Conservation (phyloP, 2,888 invertebrate species). For the Scaptomyza caliginosa region DNA sequence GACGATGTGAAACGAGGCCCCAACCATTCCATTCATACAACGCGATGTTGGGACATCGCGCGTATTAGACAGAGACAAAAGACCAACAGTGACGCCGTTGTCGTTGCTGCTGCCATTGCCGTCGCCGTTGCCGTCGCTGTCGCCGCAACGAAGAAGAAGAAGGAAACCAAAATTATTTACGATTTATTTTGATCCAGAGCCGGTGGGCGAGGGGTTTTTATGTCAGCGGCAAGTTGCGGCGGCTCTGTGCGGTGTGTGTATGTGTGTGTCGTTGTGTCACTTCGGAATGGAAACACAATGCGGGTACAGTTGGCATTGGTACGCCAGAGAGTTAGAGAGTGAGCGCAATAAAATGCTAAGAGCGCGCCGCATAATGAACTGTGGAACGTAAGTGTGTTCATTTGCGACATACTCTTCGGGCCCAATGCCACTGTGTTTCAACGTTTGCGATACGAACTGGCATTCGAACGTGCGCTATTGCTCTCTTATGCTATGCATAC, state of each 20-base stretch:
- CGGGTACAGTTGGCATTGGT: slow-evolving; percentile 68
- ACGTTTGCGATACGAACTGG: slow-evolving; percentile 35
- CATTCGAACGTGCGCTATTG: slow-evolving; percentile 12
- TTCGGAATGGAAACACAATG: slow-evolving; percentile 49
- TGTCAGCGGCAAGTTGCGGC: slow-evolving; percentile 70
- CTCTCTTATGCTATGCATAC: slow-evolving; percentile 54
- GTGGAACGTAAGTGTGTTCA: slow-evolving; percentile 69
- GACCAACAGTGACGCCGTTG: slow-evolving; percentile 32
- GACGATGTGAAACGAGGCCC: slow-evolving; percentile 33
- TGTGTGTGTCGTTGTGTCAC: slow-evolving; percentile 3
- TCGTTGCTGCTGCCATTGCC: slow-evolving; percentile 14
- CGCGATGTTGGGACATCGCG: slow-evolving; percentile 44
- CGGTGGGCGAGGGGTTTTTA: slow-evolving; percentile 55
- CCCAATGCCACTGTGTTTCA: slow-evolving; percentile 25
- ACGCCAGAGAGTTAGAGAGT: slow-evolving; percentile 43
- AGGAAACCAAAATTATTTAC: slow-evolving; percentile 75
- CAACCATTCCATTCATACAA: slow-evolving; percentile 74
- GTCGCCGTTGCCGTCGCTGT: slow-evolving; percentile 15
- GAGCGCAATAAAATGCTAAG: slow-evolving; percentile 31
- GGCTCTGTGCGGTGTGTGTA: not conserved
- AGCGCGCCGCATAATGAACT: slow-evolving; percentile 54
- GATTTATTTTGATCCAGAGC: slow-evolving; percentile 70
- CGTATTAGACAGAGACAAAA: slow-evolving; percentile 66
- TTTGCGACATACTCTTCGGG: slow-evolving; percentile 44
- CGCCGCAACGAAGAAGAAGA: slow-evolving; percentile 33